Evolutionary conservation across 2,888 invertebrate genomes (phyloP), one percentile per base, ranked within the genome.

Genomic region (Mylabris sibirica): DNA sequence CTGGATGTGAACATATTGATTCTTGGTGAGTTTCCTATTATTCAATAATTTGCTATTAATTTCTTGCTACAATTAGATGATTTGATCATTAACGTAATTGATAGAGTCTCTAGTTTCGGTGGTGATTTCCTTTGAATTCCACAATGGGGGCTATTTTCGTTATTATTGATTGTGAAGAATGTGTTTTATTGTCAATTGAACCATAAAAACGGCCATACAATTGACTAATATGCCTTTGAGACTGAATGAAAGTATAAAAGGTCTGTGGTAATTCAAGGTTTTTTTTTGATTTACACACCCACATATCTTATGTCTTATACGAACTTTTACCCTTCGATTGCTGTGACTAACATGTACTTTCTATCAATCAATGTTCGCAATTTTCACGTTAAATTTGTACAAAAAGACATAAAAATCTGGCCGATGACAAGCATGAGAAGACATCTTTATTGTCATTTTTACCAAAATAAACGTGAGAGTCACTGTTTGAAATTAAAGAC

Each of bases 221-320:
- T 38, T 38, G 38, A 12, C 12, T 38, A 17, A 44, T 38, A 12
- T 44, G 44, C 8, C 38, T 38, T 44, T 44, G 44, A 44, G 8
- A 44, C 4, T 44, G 44, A 17, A 49, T 49, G 49, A 49, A 49
- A 49, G 49, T 49, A 49, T 20, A 20, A 11, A 49, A 49, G 20
- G 49, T 49, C 49, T 17, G 20, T 20, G 17, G 6, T 8, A 30
- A 22, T 20, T 49, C 49, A 49, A 49, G 49, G 49, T 11, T 49
- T 49, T 20, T 49, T 49, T 30, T 30, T 30, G n/a, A 49, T 49
- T 49, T 20, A 20, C 49, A 49, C 49, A 49, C 49, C 49, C 20
- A 49, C 49, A 11, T 49, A 49, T 20, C 11, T 8, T 3, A 44
- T n/a, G 17, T 17, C n/a, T 11, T 44, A 17, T 6, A 1, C 41